phyloP scores from a whole-genome alignment of 2,113 vertebrate species.

The Dolichotis patagonum region DNA sequence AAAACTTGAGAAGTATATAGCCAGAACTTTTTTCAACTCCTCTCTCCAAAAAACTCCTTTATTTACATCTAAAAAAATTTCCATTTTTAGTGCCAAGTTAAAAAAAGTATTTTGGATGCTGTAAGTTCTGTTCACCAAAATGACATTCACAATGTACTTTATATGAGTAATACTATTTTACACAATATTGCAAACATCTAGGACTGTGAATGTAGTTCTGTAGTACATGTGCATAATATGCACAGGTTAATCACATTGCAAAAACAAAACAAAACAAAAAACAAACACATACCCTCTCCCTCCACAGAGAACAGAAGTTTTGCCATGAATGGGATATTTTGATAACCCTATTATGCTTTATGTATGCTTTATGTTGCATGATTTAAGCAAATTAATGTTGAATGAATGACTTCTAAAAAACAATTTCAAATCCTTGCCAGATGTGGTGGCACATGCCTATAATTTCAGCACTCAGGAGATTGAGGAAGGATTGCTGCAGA shows the following conservation, averaged over 20 bases:
- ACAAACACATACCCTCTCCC: neutral
- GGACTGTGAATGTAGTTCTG: neutral
- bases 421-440: neutral
- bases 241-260: neutral
- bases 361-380: neutral
- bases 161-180: neutral
- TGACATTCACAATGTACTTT: neutral
- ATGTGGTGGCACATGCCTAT: neutral
- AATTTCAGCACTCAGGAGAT: neutral
- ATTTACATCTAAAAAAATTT: neutral
- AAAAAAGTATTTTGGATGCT: neutral
- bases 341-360: neutral
- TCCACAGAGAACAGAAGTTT: neutral
- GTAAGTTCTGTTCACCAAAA: neutral
- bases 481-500: neutral
- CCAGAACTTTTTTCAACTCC: no score
- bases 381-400: neutral
- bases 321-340: neutral
- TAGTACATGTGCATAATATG: neutral
- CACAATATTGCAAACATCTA: neutral
- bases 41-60: no score
- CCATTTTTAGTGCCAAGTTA: neutral
- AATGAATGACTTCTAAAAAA: neutral
- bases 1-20: neutral
- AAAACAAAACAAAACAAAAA: neutral